A percentile compares a stretch with the other conserved stretches of the same genome.
Evolutionary conservation across 2,888 invertebrate genomes (phyloP).

Genomic region (Cordilura impudica): DNA sequence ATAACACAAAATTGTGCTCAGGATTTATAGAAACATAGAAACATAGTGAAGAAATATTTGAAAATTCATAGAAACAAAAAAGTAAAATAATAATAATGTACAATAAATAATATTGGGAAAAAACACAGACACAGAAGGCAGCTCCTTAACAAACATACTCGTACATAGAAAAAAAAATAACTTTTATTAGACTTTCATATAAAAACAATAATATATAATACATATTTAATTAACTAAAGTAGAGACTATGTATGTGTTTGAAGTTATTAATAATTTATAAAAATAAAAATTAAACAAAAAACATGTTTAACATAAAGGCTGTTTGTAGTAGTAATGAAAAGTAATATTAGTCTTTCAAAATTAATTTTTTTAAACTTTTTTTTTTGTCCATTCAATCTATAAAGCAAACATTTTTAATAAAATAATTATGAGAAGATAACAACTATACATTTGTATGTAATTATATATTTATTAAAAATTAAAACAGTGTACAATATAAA

Average conservation of each 20-base stretch:
- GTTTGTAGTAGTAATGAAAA: conserved; percentile 72
- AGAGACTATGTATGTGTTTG: conserved; percentile 43
- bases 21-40: conserved; percentile 67
- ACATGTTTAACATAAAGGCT: conserved; percentile 76
- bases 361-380: conserved; percentile 13
- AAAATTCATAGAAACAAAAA: conserved; percentile 35
- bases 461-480: too few species aligned
- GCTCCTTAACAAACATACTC: conserved; percentile 52
- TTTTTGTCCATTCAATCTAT: conserved; percentile 15
- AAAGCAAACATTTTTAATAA: background rate
- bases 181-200: conserved; percentile 48
- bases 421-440: background rate
- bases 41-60: conserved; percentile 35
- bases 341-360: conserved; percentile 46
- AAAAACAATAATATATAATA: background rate
- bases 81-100: conserved; percentile 39
- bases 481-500: background rate
- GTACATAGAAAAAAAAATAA: too few species aligned
- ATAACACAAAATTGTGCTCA: conserved; percentile 70
- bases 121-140: conserved; percentile 48
- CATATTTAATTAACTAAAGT: background rate
- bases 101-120: conserved; percentile 27
- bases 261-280: conserved; percentile 37
- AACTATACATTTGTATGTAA: background rate
- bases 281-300: conserved; percentile 56